Conservation (phyloP, 92 coral and sea anemone genomes). For the Isaurus tuberculatus region DNA sequence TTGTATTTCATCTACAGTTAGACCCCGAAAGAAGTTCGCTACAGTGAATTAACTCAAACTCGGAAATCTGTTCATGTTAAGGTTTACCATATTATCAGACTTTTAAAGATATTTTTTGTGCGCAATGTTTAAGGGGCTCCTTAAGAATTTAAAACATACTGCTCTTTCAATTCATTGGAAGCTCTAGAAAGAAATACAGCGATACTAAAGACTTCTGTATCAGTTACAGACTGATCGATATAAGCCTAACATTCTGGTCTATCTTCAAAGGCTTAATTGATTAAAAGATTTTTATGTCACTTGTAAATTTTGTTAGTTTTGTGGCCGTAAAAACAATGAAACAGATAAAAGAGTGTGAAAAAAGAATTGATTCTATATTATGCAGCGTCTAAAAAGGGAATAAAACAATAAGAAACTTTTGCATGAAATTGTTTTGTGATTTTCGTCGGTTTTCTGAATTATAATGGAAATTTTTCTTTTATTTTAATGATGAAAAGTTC, state of each 20-base stretch:
- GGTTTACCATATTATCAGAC: not conserved
- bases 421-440: not conserved
- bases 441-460: no score
- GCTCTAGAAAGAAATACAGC: not conserved
- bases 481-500: not conserved
- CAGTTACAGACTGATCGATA: conserved; percentile 33
- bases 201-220: conserved; percentile 22
- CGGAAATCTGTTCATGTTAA: not conserved
- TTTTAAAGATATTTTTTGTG: conserved; percentile 1
- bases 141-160: not conserved
- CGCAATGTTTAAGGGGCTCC: conserved; percentile 17
- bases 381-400: not conserved
- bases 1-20: not conserved
- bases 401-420: not conserved
- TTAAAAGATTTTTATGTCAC: conserved; percentile 19
- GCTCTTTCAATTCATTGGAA: not conserved
- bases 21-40: not conserved
- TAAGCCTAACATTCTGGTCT: conserved; percentile 11
- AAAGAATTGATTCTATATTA: not conserved
- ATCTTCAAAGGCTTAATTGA: conserved; percentile 3
- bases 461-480: not conserved
- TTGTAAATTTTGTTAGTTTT: conserved; percentile 29
- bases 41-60: not conserved
- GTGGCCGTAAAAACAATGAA: conserved; percentile 27
- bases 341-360: conserved; percentile 20